A percentile compares a stretch with the other conserved stretches of the same genome.
Evolutionary conservation across 2,113 vertebrate species (phyloP).

Genomic region (Paralichthys olivaceus): DNA sequence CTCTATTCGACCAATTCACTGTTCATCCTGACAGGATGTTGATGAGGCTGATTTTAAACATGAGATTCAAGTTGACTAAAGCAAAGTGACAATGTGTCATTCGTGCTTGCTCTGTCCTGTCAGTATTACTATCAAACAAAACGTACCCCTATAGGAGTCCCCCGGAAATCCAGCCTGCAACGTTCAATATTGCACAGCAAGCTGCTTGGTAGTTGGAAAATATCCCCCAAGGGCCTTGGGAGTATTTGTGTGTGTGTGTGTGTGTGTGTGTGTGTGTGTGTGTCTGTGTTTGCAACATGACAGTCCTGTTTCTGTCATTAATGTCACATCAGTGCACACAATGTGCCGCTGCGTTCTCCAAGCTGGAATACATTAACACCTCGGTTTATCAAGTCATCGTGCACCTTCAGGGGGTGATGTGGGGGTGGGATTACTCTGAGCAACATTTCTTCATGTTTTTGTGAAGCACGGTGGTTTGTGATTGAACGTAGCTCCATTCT

Average conservation of each 20-base stretch:
- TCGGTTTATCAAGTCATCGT: constrained; percentile 55
- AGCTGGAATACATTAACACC: constrained; percentile 73
- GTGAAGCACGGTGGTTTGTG: constrained; percentile 17
- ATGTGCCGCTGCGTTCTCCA: constrained; percentile 49
- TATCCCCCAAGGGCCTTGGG: constrained; percentile 42
- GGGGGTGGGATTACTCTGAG: constrained; percentile 40
- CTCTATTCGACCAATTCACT: not conserved
- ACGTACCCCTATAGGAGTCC: constrained; percentile 29
- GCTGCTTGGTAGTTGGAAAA: constrained; percentile 35
- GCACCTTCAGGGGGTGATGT: constrained; percentile 38
- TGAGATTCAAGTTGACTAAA: constrained; percentile 61
- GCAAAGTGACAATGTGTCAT: constrained; percentile 60
- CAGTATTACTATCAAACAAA: constrained; percentile 58
- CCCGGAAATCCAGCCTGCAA: constrained; percentile 33
- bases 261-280: constrained; percentile 15
- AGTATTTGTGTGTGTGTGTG: constrained; percentile 20
- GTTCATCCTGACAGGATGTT: constrained; percentile 23
- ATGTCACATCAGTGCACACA: constrained; percentile 69
- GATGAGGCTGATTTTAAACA: constrained; percentile 64
- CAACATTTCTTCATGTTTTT: constrained; percentile 46
- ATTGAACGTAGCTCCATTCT: constrained; percentile 9
- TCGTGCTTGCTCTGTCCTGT: constrained; percentile 52
- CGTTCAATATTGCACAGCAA: constrained; percentile 34
- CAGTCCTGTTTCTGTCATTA: constrained; percentile 60
- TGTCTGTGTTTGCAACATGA: constrained; percentile 14